Evolutionary conservation across 2,113 vertebrate genomes (phyloP), one percentile per base, ranked within the genome.

Genomic region (Brachyhypopomus occidentalis): DNA sequence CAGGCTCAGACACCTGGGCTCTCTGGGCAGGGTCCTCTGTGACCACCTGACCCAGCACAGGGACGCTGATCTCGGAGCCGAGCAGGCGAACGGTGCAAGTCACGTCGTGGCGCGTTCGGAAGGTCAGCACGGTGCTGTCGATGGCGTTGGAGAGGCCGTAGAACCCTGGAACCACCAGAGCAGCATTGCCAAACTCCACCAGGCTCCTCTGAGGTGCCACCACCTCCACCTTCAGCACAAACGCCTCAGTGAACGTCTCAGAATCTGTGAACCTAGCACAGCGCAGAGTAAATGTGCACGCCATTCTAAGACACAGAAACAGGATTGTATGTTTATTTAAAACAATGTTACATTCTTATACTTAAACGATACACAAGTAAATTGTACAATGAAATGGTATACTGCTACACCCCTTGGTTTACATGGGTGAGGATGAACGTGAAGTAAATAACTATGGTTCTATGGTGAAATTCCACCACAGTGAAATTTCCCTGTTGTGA

Each of bases 221-320:
- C 73, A 92, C 88, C 79, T 67, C 67, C 77, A 93, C 36, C 1
- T 36, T 85, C 86, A 94, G 75, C 2, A 92, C 3, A 84, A 94
- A 83, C 0, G 60, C 90, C 89, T 95, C 92, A 88, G 86, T 73
- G 62, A 82, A 71, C 0, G 93, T 94, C 64, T 94, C 88, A 0
- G 87, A 90, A 63, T 92, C 88, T 58, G 90, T 90, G 91, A 96
- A 95, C 86, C 95, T 96, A 55, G 81, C 78, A 78, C 85, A 77
- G 79, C 58, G 79, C 19, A 62, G 12, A 4, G 22, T 19, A 30
- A 22, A 55, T n/a, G 22, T 66, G 20, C 58, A 14, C 12, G 38
- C 1, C 0, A 1, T 41, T 60, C 4, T 77, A 12, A 27, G 45
- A 0, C 14, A 56, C 14, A 45, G 23, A 58, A 41, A 25, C 0